Evolutionary conservation across 2,888 invertebrate genomes (phyloP).

Genomic region (Aphrophora alni): DNA sequence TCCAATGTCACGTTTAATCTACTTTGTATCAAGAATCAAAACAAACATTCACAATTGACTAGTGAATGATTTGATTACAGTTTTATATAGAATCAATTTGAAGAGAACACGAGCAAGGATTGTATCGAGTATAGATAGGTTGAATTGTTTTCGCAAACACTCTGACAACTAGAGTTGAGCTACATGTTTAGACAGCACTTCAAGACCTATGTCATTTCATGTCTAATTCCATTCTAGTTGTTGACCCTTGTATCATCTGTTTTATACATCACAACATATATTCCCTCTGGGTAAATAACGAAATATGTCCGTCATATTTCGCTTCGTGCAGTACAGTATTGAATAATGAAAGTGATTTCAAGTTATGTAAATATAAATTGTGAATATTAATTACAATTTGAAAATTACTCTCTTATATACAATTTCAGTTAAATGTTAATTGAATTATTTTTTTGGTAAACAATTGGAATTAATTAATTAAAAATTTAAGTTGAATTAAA

Average conservation of each 20-base stretch:
- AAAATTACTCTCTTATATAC: too few species aligned
- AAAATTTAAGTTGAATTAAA: too few species aligned
- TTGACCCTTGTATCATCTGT: background rate
- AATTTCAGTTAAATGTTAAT: too few species aligned
- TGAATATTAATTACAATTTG: too few species aligned
- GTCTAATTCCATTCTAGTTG: background rate
- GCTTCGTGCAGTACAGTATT: background rate
- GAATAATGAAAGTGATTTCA: background rate
- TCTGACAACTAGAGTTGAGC: background rate
- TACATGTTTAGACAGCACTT: slow-evolving; percentile 9
- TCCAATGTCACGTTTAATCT: background rate
- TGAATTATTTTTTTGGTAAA: too few species aligned
- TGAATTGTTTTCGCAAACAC: background rate
- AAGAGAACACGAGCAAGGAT: background rate
- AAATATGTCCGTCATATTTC: background rate
- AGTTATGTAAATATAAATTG: too few species aligned
- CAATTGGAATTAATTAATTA: too few species aligned
- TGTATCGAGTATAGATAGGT: background rate
- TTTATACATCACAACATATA: background rate
- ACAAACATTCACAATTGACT: background rate
- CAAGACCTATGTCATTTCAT: background rate
- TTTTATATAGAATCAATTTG: background rate
- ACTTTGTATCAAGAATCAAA: background rate
- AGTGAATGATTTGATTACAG: background rate
- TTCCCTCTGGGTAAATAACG: background rate